These are phyloP conservation scores for Oxystoma pomonae DNA, from an alignment of 2,888 invertebrate genomes.

Conservation along the genomic window DNA sequence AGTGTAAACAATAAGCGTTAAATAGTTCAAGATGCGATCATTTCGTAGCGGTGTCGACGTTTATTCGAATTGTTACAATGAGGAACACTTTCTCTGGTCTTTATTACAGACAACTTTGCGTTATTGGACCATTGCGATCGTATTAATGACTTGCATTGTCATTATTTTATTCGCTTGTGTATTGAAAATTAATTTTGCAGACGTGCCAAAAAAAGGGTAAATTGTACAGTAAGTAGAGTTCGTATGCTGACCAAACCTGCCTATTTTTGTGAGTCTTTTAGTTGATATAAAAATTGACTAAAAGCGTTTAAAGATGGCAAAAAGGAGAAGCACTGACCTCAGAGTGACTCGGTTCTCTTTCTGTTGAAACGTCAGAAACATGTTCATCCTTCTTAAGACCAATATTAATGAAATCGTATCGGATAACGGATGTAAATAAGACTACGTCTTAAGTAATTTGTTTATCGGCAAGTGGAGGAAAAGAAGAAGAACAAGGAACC, in stretches of 20 bases:
- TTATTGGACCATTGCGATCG: background rate
- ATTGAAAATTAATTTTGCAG: background rate
- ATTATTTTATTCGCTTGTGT: background rate
- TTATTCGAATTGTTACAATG: background rate
- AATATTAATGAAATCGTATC: background rate
- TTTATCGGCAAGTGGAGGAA: background rate
- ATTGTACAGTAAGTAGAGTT: too few relatives aligned
- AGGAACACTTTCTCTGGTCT: background rate
- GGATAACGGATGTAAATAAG: background rate
- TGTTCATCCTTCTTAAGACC: background rate
- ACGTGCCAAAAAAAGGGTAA: too few relatives aligned
- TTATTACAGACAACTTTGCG: background rate
- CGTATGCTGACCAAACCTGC: too few relatives aligned
- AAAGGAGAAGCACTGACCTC: too few relatives aligned
- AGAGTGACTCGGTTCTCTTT: too few relatives aligned
- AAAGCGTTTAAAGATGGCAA: too few relatives aligned
- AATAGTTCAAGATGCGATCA: background rate
- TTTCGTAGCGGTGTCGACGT: background rate
- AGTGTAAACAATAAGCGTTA: background rate
- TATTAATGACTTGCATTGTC: background rate
- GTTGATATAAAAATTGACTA: too few relatives aligned
- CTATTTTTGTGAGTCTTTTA: too few relatives aligned
- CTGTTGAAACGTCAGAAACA: background rate
- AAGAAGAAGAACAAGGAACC: conserved; percentile 3
- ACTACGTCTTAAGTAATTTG: background rate